Evolutionary conservation across 2,113 vertebrate genomes (phyloP).

Genomic region (Lutjanus erythropterus): DNA sequence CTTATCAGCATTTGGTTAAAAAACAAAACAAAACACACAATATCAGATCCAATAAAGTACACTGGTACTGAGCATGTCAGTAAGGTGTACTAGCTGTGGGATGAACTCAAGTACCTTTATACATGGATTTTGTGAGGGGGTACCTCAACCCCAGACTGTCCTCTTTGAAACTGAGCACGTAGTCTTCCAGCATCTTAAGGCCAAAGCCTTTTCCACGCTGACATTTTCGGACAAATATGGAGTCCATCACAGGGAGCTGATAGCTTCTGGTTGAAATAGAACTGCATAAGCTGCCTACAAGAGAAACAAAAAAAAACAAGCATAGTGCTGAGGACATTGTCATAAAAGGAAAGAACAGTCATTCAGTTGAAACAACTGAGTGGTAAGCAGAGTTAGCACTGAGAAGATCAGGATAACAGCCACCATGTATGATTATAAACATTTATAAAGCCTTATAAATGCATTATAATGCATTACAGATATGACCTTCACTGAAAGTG

Average conservation of each 20-base stretch:
- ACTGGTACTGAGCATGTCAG: neutral
- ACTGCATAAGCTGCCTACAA: conserved; percentile 83
- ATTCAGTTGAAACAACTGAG: neutral
- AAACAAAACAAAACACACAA: too few species aligned
- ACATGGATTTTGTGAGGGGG: conserved; percentile 86
- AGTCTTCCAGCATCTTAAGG: conserved; percentile 91
- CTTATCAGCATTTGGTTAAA: too few species aligned
- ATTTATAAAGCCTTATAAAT: too few species aligned
- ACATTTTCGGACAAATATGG: conserved; percentile 90
- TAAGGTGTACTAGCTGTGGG: neutral
- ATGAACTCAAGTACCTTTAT: conserved; percentile 80
- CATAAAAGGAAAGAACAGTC: neutral
- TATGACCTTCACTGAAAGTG: too few species aligned
- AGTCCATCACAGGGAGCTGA: conserved; percentile 90
- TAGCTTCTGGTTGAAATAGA: conserved; percentile 77
- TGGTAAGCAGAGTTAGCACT: neutral
- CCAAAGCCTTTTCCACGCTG: conserved; percentile 84
- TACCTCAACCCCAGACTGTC: conserved; percentile 86
- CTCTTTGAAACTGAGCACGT: conserved; percentile 88
- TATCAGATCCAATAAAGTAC: too few species aligned
- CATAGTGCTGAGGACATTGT: neutral
- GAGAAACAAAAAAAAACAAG: neutral
- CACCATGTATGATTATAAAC: too few species aligned
- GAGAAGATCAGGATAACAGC: neutral
- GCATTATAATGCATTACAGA: too few species aligned